These are phyloP conservation scores for Pheosia gnoma DNA, from an alignment of 2,888 invertebrate genomes.

Conservation along the genomic window DNA sequence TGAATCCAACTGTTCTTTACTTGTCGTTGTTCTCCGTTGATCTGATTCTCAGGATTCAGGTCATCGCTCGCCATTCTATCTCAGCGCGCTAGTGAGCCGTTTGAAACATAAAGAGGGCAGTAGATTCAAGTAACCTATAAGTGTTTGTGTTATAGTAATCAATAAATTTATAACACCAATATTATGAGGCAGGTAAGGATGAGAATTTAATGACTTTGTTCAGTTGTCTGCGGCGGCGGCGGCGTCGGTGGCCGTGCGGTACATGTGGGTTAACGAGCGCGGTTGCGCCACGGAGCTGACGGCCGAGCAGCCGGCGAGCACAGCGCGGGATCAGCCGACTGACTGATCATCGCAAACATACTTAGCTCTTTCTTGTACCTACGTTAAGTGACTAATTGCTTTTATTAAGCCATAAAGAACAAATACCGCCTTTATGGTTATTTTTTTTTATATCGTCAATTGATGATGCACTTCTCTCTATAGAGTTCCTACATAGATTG, in stretches of 20 bases:
- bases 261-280: conserved; percentile 78
- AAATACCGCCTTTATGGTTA: too few species aligned
- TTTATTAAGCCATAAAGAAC: neutral
- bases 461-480: too few species aligned
- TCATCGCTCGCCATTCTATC: neutral
- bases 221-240: conserved; percentile 26
- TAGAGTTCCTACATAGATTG: too few species aligned
- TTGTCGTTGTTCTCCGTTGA: neutral
- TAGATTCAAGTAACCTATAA: neutral
- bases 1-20: neutral
- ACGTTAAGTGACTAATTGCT: conserved; percentile 14
- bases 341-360: conserved; percentile 45
- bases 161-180: conserved; percentile 21
- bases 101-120: neutral
- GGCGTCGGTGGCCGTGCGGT: conserved; percentile 20
- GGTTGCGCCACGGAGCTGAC: conserved; percentile 56
- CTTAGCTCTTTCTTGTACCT: conserved; percentile 20
- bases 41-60: neutral
- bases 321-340: conserved; percentile 39
- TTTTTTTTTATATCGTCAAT: too few species aligned
- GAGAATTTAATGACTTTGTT: conserved; percentile 51
- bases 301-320: conserved; percentile 30
- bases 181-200: conserved; percentile 40
- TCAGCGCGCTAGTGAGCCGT: neutral
- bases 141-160: conserved; percentile 8